Conservation (phyloP, 2,797 vertebrate genomes). For the Salmo trutta region DNA sequence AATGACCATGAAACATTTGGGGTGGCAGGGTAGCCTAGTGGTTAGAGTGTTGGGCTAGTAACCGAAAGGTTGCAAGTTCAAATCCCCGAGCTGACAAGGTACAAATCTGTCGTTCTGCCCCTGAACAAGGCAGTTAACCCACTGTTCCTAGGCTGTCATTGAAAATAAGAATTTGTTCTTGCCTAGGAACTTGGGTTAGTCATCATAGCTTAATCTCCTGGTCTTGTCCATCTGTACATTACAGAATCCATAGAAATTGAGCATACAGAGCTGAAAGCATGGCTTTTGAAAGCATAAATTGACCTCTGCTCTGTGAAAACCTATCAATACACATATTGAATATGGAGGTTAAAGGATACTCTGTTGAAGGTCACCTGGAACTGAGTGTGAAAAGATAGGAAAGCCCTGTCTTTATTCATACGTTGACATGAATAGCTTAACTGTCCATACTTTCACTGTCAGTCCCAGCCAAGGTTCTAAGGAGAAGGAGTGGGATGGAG, state of each 20-base stretch:
- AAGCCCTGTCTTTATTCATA: conserved; percentile 7
- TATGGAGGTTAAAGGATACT: conserved; percentile 28
- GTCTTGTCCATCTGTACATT: neutral
- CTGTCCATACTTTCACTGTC: neutral
- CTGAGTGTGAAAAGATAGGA: conserved; percentile 7
- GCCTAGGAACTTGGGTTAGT: neutral
- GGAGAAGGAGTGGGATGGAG: neutral
- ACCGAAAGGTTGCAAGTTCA: no score
- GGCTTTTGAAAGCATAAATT: conserved; percentile 23
- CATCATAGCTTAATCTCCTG: neutral
- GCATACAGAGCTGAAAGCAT: conserved; percentile 5
- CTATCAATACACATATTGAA: conserved; percentile 21
- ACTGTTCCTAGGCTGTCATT: no score
- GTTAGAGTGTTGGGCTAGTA: no score
- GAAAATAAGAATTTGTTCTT: no score
- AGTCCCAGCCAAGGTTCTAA: neutral
- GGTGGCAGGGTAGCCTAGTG: no score
- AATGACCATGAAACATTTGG: neutral
- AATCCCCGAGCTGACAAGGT: no score
- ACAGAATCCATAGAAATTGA: neutral
- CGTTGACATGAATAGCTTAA: conserved; percentile 6
- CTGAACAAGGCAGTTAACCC: no score
- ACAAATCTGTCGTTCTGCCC: no score
- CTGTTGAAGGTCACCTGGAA: conserved; percentile 39
- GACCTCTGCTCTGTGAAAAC: conserved; percentile 15